Conservation (phyloP, 2,797 vertebrate species). For the Philypnodon macrostomus region DNA sequence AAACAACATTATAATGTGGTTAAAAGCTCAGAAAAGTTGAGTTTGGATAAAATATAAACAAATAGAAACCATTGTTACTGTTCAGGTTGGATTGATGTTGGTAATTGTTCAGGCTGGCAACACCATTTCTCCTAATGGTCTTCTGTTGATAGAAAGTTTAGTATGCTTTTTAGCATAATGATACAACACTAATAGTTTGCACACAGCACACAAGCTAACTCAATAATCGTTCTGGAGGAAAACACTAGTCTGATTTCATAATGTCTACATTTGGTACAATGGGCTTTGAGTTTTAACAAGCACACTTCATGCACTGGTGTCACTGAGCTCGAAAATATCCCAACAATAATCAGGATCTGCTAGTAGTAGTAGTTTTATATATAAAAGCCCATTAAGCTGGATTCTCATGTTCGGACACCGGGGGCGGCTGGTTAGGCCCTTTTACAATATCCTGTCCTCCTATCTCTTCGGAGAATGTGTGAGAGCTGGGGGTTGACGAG, state of each 20-base stretch:
- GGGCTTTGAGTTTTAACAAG: no score
- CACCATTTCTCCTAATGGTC: no score
- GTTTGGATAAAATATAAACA: no score
- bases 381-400: constrained; percentile 5
- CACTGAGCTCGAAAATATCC: no score
- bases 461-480: constrained; percentile 48
- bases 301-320: no score
- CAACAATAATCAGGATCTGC: no score
- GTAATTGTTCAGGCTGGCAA: no score
- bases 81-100: no score
- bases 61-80: no score
- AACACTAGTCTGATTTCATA: constrained; percentile 18
- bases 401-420: constrained; percentile 15
- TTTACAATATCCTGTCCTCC: constrained; percentile 32
- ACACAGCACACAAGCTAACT: constrained; percentile 28
- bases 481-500: constrained; percentile 44
- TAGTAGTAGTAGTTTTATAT: background rate
- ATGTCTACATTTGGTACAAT: constrained; percentile 23
- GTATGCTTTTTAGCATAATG: constrained; percentile 23
- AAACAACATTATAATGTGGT: no score
- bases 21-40: no score
- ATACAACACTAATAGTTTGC: constrained; percentile 37
- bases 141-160: no score
- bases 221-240: constrained; percentile 10
- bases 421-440: constrained; percentile 19